Conservation (phyloP, 2,113 vertebrate genomes). For the Pseudorectes ferrugineus region DNA sequence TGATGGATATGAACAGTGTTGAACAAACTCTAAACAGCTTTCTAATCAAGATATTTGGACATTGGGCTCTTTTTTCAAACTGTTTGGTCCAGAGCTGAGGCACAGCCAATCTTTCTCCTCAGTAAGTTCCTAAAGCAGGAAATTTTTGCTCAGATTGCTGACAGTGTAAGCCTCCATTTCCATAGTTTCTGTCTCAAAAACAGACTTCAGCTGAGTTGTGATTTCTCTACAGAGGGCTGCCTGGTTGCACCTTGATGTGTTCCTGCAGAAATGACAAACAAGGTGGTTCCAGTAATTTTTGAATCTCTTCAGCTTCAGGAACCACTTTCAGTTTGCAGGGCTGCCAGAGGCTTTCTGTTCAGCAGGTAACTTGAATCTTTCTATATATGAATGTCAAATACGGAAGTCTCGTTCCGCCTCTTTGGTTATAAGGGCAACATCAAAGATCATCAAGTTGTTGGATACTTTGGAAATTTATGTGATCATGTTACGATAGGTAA, state of each 20-base stretch:
- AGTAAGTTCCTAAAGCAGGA: background rate
- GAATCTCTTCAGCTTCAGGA: background rate
- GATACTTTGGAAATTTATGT: background rate
- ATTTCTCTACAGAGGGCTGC: background rate
- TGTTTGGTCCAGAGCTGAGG: background rate
- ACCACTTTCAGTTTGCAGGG: background rate
- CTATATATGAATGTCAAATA: background rate
- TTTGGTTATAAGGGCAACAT: background rate
- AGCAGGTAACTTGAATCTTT: background rate
- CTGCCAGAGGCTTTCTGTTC: background rate
- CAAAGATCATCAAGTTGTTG: conserved; percentile 15
- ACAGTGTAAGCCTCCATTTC: background rate
- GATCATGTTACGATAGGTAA: conserved; percentile 3
- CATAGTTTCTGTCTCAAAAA: background rate
- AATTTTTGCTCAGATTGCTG: background rate
- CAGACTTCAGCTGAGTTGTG: background rate
- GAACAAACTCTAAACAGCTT: background rate
- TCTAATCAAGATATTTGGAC: background rate
- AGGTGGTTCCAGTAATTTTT: background rate
- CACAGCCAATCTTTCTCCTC: background rate
- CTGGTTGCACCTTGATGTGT: background rate
- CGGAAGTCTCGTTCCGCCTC: rapidly evolving
- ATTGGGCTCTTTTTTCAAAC: background rate
- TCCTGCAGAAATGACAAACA: background rate
- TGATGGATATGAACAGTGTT: background rate